Percentiles rank a stretch among this genome's conserved stretches.
phyloP scores from a whole-genome alignment of 2,797 vertebrate genomes.

The Naso thynnoides region DNA sequence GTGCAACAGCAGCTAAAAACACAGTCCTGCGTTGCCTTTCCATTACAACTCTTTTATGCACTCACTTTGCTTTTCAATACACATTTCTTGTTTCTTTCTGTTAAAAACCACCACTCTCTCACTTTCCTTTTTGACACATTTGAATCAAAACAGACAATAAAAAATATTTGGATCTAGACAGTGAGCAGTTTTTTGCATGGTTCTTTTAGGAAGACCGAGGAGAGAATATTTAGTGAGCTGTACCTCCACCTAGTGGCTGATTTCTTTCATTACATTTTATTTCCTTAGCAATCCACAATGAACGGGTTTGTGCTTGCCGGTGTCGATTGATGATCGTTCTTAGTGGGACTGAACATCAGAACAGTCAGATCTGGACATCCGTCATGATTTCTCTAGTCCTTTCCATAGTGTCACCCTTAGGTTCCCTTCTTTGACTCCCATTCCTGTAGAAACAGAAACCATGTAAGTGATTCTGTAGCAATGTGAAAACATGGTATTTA shows the following conservation, averaged over 20 bases:
- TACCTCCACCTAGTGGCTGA: slow-evolving; percentile 74
- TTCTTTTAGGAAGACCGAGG: background rate
- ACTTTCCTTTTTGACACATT: slow-evolving; percentile 15
- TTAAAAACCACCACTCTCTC: background rate
- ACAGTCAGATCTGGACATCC: slow-evolving; percentile 24
- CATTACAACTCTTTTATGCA: background rate
- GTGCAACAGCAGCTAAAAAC: background rate
- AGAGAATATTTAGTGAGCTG: slow-evolving; percentile 49
- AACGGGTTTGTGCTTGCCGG: slow-evolving; percentile 17
- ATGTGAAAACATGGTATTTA: background rate
- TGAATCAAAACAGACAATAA: slow-evolving; percentile 4
- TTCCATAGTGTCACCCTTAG: slow-evolving; percentile 69
- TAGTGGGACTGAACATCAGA: slow-evolving; percentile 1
- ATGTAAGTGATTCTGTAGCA: background rate
- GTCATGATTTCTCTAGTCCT: slow-evolving; percentile 7
- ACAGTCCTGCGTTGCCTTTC: slow-evolving; percentile 14
- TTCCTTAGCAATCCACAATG: slow-evolving; percentile 15
- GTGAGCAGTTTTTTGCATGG: background rate
- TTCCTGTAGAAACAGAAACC: slow-evolving; percentile 83
- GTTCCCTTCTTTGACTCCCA: slow-evolving; percentile 94
- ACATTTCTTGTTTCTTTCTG: slow-evolving; percentile 34
- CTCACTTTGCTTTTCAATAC: slow-evolving; percentile 9
- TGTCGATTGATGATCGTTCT: slow-evolving; percentile 3
- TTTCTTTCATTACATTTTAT: slow-evolving; percentile 40
- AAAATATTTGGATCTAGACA: slow-evolving; percentile 8